A percentile compares a stretch with the other conserved stretches of the same genome.
Conservation (phyloP, 2,888 invertebrate genomes). For the Microctonus aethiopoides region DNA sequence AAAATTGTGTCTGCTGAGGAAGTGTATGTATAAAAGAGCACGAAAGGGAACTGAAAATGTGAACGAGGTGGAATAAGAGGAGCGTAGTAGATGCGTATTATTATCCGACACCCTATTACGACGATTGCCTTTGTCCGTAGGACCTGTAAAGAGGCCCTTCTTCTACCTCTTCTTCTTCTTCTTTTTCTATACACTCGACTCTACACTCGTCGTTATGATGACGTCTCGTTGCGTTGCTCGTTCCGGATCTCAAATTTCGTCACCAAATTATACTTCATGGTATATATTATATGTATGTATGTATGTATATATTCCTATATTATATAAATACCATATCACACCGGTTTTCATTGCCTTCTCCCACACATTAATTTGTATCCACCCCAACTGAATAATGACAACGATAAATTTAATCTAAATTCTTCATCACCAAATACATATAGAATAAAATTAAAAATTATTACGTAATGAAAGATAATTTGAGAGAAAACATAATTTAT, state of each 20-base stretch:
- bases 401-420: neutral
- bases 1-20: neutral
- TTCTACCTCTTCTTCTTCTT: neutral
- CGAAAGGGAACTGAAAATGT: neutral
- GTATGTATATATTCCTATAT: neutral
- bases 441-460: neutral
- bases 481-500: too few relatives aligned
- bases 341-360: neutral
- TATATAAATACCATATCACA: neutral
- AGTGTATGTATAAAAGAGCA: neutral
- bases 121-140: slow-evolving; percentile 49
- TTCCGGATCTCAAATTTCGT: slow-evolving; percentile 44
- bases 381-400: neutral
- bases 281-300: too few relatives aligned
- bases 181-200: neutral
- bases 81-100: slow-evolving; percentile 2
- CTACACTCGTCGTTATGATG: slow-evolving; percentile 19
- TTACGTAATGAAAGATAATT: neutral
- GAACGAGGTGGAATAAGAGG: neutral
- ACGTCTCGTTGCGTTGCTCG: slow-evolving; percentile 23
- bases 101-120: slow-evolving; percentile 42
- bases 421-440: neutral
- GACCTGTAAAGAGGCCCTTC: slow-evolving; percentile 8
- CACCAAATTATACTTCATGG: neutral
- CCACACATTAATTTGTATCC: neutral